Percentiles rank a stretch among this genome's conserved stretches.
Evolutionary conservation across 1,140 invertebrate genomes (phyloP).

Genomic region (Schlechtendalia chinensis): DNA sequence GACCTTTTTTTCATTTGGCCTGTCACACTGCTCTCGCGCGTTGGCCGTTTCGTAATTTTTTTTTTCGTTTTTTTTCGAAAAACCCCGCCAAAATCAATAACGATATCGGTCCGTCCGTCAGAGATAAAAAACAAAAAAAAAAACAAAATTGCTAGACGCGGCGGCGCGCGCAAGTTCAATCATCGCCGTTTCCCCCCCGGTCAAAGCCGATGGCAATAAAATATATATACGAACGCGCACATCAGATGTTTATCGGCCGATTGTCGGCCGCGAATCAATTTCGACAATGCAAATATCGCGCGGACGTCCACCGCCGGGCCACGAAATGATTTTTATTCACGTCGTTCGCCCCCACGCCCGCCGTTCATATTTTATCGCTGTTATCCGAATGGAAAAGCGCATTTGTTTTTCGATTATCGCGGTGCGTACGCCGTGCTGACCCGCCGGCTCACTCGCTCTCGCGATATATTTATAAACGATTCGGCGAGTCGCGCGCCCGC

Average conservation of each 20-base stretch:
- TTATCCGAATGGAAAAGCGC: conserved; percentile 16
- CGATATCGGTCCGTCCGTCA: not conserved
- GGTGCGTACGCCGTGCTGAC: conserved; percentile 21
- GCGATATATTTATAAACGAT: too few relatives aligned
- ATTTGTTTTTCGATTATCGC: conserved; percentile 41
- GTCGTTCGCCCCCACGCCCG: too few relatives aligned
- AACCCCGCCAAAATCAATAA: conserved; percentile 46
- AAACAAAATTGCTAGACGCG: not conserved
- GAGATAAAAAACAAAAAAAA: too few relatives aligned
- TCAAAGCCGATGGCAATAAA: too few relatives aligned
- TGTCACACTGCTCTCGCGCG: conserved; percentile 24
- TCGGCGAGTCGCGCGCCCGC: not conserved
- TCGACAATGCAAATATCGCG: conserved; percentile 46
- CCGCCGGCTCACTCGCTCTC: too few relatives aligned
- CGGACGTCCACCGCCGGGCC: too few relatives aligned
- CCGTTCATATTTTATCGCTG: not conserved
- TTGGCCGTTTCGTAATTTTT: conserved; percentile 38
- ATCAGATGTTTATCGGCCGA: conserved; percentile 43
- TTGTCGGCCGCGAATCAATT: conserved; percentile 42
- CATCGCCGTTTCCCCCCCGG: not conserved
- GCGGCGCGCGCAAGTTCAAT: not conserved
- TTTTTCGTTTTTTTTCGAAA: not conserved
- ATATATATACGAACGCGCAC: conserved; percentile 30
- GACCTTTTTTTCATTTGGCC: conserved; percentile 50
- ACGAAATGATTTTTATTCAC: too few relatives aligned